Conservation (phyloP, 1,140 invertebrate genomes). For the Melipona quadrifasciata region DNA sequence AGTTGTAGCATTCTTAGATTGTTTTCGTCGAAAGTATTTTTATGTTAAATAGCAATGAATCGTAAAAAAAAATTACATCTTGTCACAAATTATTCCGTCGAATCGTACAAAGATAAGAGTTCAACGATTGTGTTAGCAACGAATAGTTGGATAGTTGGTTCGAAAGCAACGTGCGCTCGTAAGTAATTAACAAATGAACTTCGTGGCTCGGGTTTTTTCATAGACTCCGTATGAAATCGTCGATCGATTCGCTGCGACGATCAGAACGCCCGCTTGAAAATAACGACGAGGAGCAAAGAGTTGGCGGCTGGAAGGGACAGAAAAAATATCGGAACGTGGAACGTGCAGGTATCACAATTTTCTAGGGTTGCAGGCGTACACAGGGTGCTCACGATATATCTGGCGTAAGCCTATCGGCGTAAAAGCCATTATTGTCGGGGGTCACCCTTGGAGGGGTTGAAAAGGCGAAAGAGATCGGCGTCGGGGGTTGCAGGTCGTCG, state of each 20-base stretch:
- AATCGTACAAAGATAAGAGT: neutral
- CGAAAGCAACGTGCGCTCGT: neutral
- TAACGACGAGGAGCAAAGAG: neutral
- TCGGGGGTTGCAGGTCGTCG: slow-evolving; percentile 58
- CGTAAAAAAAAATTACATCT: no score
- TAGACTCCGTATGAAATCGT: neutral
- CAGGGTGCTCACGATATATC: slow-evolving; percentile 57
- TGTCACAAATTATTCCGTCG: neutral
- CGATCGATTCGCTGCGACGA: neutral
- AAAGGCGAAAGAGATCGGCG: slow-evolving; percentile 65
- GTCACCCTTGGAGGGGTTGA: slow-evolving; percentile 60
- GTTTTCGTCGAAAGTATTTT: no score
- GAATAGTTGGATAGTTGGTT: neutral
- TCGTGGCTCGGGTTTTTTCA: no score
- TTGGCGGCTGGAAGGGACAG: neutral
- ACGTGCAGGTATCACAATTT: slow-evolving; percentile 58
- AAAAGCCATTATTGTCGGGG: slow-evolving; percentile 61
- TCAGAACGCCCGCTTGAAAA: neutral
- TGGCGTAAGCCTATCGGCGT: slow-evolving; percentile 61
- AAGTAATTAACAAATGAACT: no score
- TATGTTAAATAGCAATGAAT: no score
- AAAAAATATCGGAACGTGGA: slow-evolving; percentile 12
- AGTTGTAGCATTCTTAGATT: no score
- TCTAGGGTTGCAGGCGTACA: slow-evolving; percentile 35
- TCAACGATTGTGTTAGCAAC: neutral